These are phyloP conservation scores for Yponomeuta sedellus DNA, from an alignment of 2,888 invertebrate species.

Conservation along the genomic window DNA sequence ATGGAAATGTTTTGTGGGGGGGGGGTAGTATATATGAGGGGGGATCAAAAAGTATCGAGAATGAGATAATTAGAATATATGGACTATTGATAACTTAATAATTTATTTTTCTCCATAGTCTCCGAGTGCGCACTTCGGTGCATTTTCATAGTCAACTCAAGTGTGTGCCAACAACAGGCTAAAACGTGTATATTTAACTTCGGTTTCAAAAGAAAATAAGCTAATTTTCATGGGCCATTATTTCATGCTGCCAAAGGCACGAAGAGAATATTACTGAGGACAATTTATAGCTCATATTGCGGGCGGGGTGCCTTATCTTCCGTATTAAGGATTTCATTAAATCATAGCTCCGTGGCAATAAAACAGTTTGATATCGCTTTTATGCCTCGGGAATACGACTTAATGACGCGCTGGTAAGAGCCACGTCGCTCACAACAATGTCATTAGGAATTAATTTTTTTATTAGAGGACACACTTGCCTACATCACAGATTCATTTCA, in stretches of 20 bases:
- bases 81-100: too few species aligned
- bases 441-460: background rate
- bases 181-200: background rate
- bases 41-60: too few species aligned
- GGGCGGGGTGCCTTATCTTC: slow-evolving; percentile 54
- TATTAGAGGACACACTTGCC: background rate
- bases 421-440: background rate
- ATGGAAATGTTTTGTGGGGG: too few species aligned
- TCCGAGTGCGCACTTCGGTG: too few species aligned
- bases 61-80: too few species aligned
- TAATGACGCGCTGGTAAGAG: slow-evolving; percentile 49
- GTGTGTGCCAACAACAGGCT: background rate
- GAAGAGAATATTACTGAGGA: slow-evolving; percentile 46
- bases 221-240: slow-evolving; percentile 4
- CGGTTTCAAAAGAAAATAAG: background rate
- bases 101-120: too few species aligned
- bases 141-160: too few species aligned
- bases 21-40: too few species aligned
- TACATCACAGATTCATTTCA: too few species aligned
- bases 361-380: slow-evolving; percentile 74
- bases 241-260: slow-evolving; percentile 15
- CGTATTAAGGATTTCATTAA: slow-evolving; percentile 75
- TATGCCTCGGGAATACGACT: slow-evolving; percentile 52
- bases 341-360: slow-evolving; percentile 66
- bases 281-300: slow-evolving; percentile 49